These are phyloP conservation scores for Pectinophora gossypiella DNA, from an alignment of 1,140 invertebrate genomes.

Conservation along the genomic window DNA sequence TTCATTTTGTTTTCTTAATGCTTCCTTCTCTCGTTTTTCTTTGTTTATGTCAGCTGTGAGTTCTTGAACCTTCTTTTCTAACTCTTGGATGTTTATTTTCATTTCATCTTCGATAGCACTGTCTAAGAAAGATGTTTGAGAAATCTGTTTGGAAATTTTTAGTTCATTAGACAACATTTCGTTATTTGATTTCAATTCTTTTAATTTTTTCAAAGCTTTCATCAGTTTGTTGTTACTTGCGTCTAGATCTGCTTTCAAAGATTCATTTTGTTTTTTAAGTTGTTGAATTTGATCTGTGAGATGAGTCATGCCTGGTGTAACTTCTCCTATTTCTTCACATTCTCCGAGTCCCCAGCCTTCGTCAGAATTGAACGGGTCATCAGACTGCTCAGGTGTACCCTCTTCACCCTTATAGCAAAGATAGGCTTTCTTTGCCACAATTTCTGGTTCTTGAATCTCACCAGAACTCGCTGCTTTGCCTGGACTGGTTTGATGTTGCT, in stretches of 20 bases:
- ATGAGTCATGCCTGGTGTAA: conserved; percentile 43
- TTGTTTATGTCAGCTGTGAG: conserved; percentile 75
- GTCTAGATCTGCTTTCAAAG: conserved; percentile 76
- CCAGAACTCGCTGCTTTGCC: conserved; percentile 12
- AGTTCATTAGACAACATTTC: conserved; percentile 77
- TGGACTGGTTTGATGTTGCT: background rate
- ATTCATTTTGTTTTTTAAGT: conserved; percentile 51
- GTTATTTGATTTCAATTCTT: conserved; percentile 82
- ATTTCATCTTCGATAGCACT: conserved; percentile 86
- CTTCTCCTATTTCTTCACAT: conserved; percentile 33
- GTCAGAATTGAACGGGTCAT: conserved; percentile 64
- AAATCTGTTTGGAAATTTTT: conserved; percentile 72
- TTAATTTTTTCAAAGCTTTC: conserved; percentile 85
- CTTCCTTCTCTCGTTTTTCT: conserved; percentile 79
- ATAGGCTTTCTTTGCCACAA: conserved; percentile 75
- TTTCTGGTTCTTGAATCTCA: conserved; percentile 50
- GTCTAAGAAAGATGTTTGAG: conserved; percentile 80
- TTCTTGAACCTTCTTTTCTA: conserved; percentile 81
- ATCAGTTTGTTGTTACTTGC: conserved; percentile 78
- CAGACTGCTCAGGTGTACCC: conserved; percentile 16
- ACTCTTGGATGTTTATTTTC: conserved; percentile 78
- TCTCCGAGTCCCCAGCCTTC: conserved; percentile 64
- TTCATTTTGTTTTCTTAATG: conserved; percentile 82
- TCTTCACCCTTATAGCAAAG: conserved; percentile 58
- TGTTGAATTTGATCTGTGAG: conserved; percentile 46